phyloP scores from a whole-genome alignment of 2,113 vertebrate genomes.

The Dipodomys merriami region DNA sequence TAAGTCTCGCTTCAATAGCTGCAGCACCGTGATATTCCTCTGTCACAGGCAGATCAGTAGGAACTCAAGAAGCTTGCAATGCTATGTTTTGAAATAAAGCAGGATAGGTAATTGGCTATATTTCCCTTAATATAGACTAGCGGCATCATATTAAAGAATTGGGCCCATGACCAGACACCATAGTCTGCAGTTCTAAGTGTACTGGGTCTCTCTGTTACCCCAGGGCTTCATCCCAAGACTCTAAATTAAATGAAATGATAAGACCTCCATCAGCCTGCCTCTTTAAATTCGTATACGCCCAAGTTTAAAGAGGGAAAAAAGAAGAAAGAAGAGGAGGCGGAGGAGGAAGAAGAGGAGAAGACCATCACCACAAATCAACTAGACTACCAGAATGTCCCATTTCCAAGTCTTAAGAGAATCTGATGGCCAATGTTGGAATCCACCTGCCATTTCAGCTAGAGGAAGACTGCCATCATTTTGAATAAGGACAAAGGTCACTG shows the following conservation, averaged over 20 bases:
- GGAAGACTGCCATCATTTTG: not conserved
- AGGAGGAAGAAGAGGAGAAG: too few relatives aligned
- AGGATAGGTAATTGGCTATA: not conserved
- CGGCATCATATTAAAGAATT: not conserved
- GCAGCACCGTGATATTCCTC: not conserved
- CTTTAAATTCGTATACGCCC: not conserved
- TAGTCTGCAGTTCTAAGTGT: not conserved
- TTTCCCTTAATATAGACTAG: not conserved
- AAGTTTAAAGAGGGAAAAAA: not conserved
- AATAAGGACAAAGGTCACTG: not conserved
- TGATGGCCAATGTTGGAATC: not conserved
- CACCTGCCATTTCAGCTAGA: not conserved
- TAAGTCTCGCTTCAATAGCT: not conserved
- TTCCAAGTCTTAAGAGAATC: not conserved
- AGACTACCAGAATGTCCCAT: not conserved
- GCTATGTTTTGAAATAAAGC: not conserved
- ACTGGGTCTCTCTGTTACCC: not conserved
- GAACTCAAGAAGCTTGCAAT: not conserved
- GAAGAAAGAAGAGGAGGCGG: too few relatives aligned
- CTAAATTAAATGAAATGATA: not conserved
- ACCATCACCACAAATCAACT: not conserved
- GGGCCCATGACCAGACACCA: not conserved
- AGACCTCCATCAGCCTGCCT: not conserved
- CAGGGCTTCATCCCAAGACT: not conserved
- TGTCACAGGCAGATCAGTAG: not conserved